Percentiles rank a stretch among this genome's conserved stretches.
These are phyloP conservation scores for Helleia helle DNA, from an alignment of 2,888 invertebrate genomes.

Conservation along the genomic window DNA sequence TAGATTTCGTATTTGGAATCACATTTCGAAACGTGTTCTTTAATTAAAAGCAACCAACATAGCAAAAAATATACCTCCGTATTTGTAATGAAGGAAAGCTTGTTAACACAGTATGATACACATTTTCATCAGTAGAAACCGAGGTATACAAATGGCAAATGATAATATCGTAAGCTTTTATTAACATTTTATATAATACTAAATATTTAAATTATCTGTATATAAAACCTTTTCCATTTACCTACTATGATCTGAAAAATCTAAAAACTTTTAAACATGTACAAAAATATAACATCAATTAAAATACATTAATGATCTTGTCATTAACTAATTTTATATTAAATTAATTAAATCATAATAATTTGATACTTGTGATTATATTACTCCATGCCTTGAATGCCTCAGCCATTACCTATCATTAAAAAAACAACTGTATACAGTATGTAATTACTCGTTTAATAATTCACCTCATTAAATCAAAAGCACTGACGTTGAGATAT, in stretches of 20 bases:
- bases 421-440: neutral
- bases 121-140: too few relatives aligned
- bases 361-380: too few relatives aligned
- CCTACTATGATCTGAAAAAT: too few relatives aligned
- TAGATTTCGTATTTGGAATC: slow-evolving; percentile 1
- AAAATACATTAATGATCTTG: too few relatives aligned
- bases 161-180: too few relatives aligned
- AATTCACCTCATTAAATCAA: slow-evolving; percentile 4
- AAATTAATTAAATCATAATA: neutral
- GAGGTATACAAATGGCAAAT: too few relatives aligned
- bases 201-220: too few relatives aligned
- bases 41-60: neutral
- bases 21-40: neutral
- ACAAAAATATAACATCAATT: too few relatives aligned
- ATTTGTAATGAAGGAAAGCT: neutral
- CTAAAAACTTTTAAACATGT: too few relatives aligned
- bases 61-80: neutral
- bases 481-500: slow-evolving; percentile 5
- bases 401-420: neutral
- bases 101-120: neutral
- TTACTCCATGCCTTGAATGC: neutral
- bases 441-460: slow-evolving; percentile 8
- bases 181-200: too few relatives aligned
- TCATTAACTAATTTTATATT: too few relatives aligned
- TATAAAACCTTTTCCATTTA: too few relatives aligned